Evolutionary conservation across 2,797 vertebrate species (phyloP), one percentile per base, ranked within the genome.

Genomic region (Eidolon dupreanum): DNA sequence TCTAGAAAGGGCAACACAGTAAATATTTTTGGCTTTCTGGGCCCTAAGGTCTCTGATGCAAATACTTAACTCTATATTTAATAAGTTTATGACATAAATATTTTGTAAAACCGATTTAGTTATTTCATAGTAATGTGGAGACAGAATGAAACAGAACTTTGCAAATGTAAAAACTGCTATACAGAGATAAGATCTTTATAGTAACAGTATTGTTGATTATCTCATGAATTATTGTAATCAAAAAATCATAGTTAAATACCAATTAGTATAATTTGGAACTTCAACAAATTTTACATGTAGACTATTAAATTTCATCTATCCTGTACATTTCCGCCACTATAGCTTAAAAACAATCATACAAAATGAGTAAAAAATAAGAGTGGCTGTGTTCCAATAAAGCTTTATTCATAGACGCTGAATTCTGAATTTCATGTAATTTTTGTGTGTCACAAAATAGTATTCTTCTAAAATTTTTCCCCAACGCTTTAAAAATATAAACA

Each of bases 401-500:
- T 90, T 87, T 59, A 61, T 70, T 87, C 49, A 73, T 26, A 28
- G 26, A 95, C 2, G 33, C 12, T 61, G 36, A 89, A 63, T 83
- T 49, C 5, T 46, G 22, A 87, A 65, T 83, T 92, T 79, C 43
- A 63, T 22, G 26, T 36, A 53, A 71, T 51, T 89, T 95, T 55
- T n/a, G 61, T 17, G 12, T 11, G 1, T 57, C 8, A 70, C n/a
- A 57, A 79, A 90, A 66, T 57, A 90, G 82, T 77, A 82, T 57
- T 78, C 24, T 77, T 70, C 71, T 79, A 26, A 46, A n/a, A 83
- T 83, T 49, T 36, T 8, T 8, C 53, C n/a, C 24, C 19, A 74
- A 74, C 17, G 38, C 81, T 43, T 93, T 88, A 88, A 85, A 95
- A 93, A 92, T 10, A 8, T 46, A 41, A 93, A 68, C 13, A 70